Evolutionary conservation across 2,888 invertebrate species (phyloP).

Genomic region (Himalopsyche anomala): DNA sequence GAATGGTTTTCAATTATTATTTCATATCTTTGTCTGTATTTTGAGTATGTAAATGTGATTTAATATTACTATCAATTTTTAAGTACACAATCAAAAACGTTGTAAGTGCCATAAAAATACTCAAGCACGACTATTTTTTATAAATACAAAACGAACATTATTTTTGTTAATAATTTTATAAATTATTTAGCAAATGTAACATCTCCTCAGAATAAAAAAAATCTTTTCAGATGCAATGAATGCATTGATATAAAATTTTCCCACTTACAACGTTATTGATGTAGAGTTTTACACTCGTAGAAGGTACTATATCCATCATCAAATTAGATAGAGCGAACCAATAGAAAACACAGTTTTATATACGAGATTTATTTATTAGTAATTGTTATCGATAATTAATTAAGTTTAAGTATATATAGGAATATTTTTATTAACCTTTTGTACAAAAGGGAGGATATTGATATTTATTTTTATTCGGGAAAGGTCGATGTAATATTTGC

Average conservation of each 20-base stretch:
- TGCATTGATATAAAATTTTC: too few relatives aligned
- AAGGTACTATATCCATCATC: background rate
- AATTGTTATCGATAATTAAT: background rate
- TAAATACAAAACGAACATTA: too few relatives aligned
- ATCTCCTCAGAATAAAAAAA: too few relatives aligned
- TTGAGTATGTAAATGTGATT: conserved; percentile 31
- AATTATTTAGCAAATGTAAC: too few relatives aligned
- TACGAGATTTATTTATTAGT: conserved; percentile 19
- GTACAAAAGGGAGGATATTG: conserved; percentile 6
- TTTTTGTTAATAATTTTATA: too few relatives aligned
- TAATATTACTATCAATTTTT: conserved; percentile 8
- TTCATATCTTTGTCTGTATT: background rate
- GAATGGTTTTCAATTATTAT: too few relatives aligned
- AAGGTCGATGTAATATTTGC: conserved; percentile 58
- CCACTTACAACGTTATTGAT: background rate
- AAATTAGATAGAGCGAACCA: conserved; percentile 4
- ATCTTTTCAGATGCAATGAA: too few relatives aligned
- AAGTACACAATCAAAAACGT: background rate
- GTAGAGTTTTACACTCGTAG: background rate
- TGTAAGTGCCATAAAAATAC: background rate
- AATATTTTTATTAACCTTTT: conserved; percentile 9
- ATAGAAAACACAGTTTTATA: conserved; percentile 18
- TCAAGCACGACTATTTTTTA: background rate
- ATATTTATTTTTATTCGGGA: conserved; percentile 26
- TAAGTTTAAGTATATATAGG: background rate